Conservation (phyloP, 1,140 invertebrate species). For the Caenorhabditis inopinata region DNA sequence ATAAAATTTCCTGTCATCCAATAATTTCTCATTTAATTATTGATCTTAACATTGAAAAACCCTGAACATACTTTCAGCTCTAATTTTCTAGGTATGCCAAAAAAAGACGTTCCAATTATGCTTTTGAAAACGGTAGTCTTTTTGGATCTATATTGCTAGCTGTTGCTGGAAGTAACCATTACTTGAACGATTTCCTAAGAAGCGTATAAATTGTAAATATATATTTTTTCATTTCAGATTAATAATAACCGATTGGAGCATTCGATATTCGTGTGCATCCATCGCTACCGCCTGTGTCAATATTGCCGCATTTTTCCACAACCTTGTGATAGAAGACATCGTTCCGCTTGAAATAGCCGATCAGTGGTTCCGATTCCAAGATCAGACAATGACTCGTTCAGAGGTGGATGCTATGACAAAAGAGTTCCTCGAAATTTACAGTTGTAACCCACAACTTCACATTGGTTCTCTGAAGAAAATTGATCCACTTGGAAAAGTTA, state of each 20-base stretch:
- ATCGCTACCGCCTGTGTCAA: neutral
- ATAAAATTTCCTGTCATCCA: no score
- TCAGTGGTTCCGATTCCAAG: neutral
- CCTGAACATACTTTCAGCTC: no score
- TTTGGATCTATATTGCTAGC: no score
- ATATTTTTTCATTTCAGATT: neutral
- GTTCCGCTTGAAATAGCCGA: neutral
- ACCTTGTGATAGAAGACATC: neutral
- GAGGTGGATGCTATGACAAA: neutral
- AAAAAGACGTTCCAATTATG: no score
- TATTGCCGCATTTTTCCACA: neutral
- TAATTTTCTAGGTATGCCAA: no score
- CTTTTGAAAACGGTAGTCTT: no score
- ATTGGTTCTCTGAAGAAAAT: neutral
- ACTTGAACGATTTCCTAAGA: no score
- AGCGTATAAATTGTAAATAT: no score
- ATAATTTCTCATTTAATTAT: no score
- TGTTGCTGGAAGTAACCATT: no score
- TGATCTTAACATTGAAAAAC: no score
- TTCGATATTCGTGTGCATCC: neutral
- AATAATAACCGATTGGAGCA: constrained; percentile 1
- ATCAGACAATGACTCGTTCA: neutral
- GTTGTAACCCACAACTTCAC: neutral
- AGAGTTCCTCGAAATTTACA: neutral
- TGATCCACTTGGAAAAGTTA: neutral